Percentiles rank a stretch among this genome's conserved stretches.
These are phyloP conservation scores for Threskiornis aethiopicus DNA, from an alignment of 2,797 vertebrate species.

Conservation along the genomic window DNA sequence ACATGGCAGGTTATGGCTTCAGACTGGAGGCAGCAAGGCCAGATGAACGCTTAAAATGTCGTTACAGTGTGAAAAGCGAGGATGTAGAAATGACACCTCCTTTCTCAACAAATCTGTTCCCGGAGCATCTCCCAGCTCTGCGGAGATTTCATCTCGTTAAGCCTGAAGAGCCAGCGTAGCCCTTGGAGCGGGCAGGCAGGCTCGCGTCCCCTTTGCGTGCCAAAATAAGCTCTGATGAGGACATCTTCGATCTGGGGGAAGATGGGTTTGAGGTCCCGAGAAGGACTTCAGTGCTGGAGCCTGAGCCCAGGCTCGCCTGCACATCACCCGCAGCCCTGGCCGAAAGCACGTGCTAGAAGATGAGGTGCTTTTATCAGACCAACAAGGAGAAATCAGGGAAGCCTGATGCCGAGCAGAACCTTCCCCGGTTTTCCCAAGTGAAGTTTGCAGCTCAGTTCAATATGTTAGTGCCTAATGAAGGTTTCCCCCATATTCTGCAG, in stretches of 20 bases:
- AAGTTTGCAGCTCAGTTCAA: constrained; percentile 29
- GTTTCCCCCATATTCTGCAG: constrained; percentile 49
- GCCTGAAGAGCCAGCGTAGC: not conserved
- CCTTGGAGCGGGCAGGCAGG: not conserved
- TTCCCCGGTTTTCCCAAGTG: constrained; percentile 37
- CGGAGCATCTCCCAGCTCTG: not conserved
- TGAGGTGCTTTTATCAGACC: not conserved
- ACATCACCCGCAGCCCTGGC: not conserved
- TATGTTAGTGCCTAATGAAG: constrained; percentile 55
- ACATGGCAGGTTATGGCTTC: constrained; percentile 54
- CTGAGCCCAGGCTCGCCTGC: not conserved
- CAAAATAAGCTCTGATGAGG: not conserved
- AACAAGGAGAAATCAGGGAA: not conserved
- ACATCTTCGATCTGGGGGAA: not conserved
- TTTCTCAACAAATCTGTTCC: constrained; percentile 39
- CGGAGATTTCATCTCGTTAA: not conserved
- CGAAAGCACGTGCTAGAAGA: not conserved
- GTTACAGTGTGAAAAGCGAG: not conserved
- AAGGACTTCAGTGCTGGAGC: not conserved
- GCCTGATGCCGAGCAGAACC: not conserved
- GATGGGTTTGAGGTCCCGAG: constrained; percentile 7
- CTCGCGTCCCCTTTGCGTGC: not conserved
- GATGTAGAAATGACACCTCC: constrained; percentile 28
- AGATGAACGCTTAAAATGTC: constrained; percentile 36
- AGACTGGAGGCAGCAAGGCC: constrained; percentile 57